Conservation (phyloP, 2,888 invertebrate genomes). For the Apotomis turbidana region DNA sequence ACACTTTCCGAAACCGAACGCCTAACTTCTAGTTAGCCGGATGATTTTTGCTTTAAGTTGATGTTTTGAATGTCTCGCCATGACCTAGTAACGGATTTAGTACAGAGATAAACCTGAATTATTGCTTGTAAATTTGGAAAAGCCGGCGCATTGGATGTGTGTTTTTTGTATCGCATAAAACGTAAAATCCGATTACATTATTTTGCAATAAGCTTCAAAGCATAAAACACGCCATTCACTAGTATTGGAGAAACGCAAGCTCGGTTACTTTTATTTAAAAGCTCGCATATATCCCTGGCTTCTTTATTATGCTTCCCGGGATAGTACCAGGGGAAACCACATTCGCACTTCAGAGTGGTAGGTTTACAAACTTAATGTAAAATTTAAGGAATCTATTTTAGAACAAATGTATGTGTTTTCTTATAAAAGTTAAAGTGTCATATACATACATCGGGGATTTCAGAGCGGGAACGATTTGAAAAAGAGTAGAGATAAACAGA, state of each 20-base stretch:
- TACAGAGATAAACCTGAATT: neutral
- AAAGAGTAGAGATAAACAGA: too few species aligned
- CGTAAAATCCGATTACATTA: neutral
- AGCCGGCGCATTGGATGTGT: neutral
- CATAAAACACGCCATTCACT: slow-evolving; percentile 3
- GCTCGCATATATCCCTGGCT: neutral
- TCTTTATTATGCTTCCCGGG: slow-evolving; percentile 5
- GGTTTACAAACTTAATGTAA: neutral
- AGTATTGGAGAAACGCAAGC: neutral
- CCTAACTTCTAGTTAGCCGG: slow-evolving; percentile 3
- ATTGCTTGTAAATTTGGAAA: neutral
- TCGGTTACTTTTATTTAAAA: slow-evolving; percentile 9
- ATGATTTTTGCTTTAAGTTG: slow-evolving; percentile 25
- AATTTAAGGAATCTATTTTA: neutral
- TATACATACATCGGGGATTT: too few species aligned
- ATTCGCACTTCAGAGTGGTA: neutral
- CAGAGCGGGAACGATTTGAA: too few species aligned
- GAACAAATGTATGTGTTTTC: too few species aligned
- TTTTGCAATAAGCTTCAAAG: slow-evolving; percentile 10
- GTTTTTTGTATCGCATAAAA: neutral
- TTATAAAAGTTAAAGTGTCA: too few species aligned
- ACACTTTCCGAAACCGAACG: slow-evolving; percentile 13
- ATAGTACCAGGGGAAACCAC: slow-evolving; percentile 1
- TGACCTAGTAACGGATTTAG: neutral
- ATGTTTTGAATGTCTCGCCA: slow-evolving; percentile 1